phyloP scores from a whole-genome alignment of 2,888 invertebrate genomes.

The Tenthredo distinguenda region DNA sequence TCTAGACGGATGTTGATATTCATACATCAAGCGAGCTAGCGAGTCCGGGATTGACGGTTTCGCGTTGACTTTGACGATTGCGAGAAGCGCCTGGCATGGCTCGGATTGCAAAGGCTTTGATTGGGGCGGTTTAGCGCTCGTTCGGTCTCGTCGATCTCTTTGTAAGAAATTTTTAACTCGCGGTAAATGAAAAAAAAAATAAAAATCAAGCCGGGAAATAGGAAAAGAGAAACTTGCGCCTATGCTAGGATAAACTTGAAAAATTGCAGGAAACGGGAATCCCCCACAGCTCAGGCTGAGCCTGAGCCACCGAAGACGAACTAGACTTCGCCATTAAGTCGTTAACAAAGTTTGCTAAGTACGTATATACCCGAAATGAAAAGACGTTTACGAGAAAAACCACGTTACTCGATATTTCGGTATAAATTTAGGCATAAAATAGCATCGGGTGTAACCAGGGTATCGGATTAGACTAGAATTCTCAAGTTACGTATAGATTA shows the following conservation, averaged over 20 bases:
- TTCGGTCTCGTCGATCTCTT: background rate
- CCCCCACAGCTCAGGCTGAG: background rate
- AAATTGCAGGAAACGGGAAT: background rate
- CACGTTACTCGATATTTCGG: background rate
- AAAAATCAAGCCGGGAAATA: background rate
- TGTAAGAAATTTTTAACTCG: background rate
- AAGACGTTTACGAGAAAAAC: background rate
- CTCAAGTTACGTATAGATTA: constrained; percentile 2
- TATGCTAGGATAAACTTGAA: background rate
- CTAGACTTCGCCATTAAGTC: constrained; percentile 11
- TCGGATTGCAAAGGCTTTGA: background rate
- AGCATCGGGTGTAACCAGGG: background rate
- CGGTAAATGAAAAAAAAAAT: too few species aligned
- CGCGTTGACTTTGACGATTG: background rate
- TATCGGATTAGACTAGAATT: background rate
- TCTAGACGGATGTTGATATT: background rate
- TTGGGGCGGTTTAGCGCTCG: background rate
- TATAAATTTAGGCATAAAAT: background rate
- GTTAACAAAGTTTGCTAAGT: constrained; percentile 25
- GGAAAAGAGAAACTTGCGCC: background rate
- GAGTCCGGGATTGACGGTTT: background rate
- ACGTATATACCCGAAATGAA: background rate
- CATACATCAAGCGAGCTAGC: background rate
- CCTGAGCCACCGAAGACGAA: constrained; percentile 6
- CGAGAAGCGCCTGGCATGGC: too few species aligned